Base-by-base conservation (phyloP, 92 coral and sea anemone species). In the Bergia puertoricense region DNA sequence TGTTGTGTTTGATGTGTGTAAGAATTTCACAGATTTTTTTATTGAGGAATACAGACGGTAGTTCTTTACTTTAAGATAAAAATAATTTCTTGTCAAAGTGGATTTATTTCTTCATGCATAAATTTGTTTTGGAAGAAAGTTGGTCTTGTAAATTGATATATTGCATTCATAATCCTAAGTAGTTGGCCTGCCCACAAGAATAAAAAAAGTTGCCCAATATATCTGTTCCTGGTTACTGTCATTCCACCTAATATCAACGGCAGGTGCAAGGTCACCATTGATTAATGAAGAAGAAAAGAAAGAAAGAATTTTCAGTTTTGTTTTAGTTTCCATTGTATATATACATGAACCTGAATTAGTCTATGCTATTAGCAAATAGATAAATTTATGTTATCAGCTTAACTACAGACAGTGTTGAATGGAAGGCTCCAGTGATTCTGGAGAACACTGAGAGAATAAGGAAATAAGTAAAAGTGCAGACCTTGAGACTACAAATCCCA, bases 401-500 rank as follows among this genome's bases (percentile, higher is more conserved):
- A 43, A 22, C 57, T 22, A 22, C 42, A 15, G 37, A 6, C 42
- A 82, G 76, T 82, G 13, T 82, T 82, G 16, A 66, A 14, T 50
- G 8, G 30, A 66, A 82, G 76, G 56, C 86, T 82, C 76, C 59
- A 43, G 59, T 36, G 13, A 9, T 82, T 66, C 76, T 82, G 76
- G 46, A 57, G 38, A 40, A 40, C 41, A 66, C 40, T 65, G 15
- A 40, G n/a, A n/a, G 59, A 82, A 18, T 15, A 39, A 66, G 76
- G 74, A 82, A 44, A 23, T 1, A 46, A 22, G 7, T 22, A 44
- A 67, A 45, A 45, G 8, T 10, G 77, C n/a, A 82, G 86, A 82
- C 77, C 59, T 67, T 22, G 41, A 8, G 86, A 68, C 86, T 82
- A 82, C 65, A 43, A 68, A 45, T 42, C 30, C 13, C 5, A 1